Conservation (phyloP, 2,888 invertebrate genomes). For the Tromatobia lineatoria region DNA sequence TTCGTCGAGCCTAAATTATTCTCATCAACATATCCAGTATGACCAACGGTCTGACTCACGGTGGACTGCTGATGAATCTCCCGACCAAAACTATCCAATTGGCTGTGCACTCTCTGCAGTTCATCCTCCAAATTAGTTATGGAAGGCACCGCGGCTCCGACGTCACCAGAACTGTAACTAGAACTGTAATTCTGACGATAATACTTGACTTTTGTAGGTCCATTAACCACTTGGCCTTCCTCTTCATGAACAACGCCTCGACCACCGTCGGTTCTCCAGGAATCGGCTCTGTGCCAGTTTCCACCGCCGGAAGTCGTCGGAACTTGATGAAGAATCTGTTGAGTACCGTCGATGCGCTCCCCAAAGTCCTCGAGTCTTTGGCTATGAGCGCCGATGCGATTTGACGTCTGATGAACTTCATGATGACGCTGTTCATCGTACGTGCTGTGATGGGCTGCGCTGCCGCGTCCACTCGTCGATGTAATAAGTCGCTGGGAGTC, state of each 20-base stretch:
- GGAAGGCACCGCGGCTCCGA: constrained; percentile 52
- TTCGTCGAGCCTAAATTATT: constrained; percentile 7
- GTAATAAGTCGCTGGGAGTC: constrained; percentile 17
- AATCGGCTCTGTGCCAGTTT: constrained; percentile 68
- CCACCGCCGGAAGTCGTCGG: constrained; percentile 38
- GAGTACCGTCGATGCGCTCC: constrained; percentile 52
- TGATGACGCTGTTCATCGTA: constrained; percentile 38
- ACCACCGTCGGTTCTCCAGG: constrained; percentile 65
- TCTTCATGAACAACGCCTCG: constrained; percentile 69
- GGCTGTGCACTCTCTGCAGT: constrained; percentile 62
- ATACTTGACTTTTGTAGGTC: constrained; percentile 75
- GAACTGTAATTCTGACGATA: constrained; percentile 80
- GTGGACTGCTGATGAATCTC: constrained; percentile 61
- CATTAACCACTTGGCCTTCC: constrained; percentile 69
- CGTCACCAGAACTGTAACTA: constrained; percentile 71
- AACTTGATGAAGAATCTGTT: constrained; percentile 16
- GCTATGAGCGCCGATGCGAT: constrained; percentile 42
- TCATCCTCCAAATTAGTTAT: constrained; percentile 61
- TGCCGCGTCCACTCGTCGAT: not conserved
- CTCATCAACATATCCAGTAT: constrained; percentile 34
- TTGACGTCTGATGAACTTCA: constrained; percentile 18
- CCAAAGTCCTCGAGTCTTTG: constrained; percentile 76
- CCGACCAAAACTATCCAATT: constrained; percentile 67
- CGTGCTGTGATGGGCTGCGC: constrained; percentile 11
- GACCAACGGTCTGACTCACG: constrained; percentile 6